These are phyloP conservation scores for Lydus trimaculatus DNA, from an alignment of 2,888 invertebrate genomes.

Conservation along the genomic window DNA sequence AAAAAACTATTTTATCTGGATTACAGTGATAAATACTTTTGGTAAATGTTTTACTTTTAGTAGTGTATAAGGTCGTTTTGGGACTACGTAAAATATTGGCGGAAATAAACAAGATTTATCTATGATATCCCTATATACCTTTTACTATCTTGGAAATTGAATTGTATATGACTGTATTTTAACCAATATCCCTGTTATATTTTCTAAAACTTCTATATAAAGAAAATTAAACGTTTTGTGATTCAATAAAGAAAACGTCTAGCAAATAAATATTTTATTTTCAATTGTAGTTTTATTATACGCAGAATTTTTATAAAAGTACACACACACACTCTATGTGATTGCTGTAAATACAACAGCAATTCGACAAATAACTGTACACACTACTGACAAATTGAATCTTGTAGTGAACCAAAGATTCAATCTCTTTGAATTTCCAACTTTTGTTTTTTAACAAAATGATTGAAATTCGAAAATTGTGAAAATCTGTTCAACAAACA, in stretches of 20 bases:
- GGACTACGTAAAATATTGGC: neutral
- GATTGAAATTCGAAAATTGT: too few relatives aligned
- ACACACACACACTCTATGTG: too few relatives aligned
- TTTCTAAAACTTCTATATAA: neutral
- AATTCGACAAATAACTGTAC: neutral
- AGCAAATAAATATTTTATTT: neutral
- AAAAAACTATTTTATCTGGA: neutral
- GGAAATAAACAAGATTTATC: constrained; percentile 4
- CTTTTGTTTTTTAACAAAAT: too few relatives aligned
- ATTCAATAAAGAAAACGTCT: neutral
- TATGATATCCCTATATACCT: neutral
- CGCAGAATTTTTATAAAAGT: too few relatives aligned
- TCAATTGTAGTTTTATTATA: neutral
- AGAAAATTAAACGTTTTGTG: neutral
- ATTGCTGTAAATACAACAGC: neutral
- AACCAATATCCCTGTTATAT: neutral
- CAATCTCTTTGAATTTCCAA: neutral
- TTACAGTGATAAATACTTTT: neutral
- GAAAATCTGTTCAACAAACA: neutral
- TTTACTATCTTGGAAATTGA: neutral
- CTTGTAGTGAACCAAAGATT: neutral
- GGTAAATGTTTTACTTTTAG: neutral
- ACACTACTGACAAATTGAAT: neutral
- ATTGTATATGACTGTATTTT: neutral
- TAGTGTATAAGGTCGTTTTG: neutral